phyloP scores from a whole-genome alignment of 23 tunicate species.

The Halocynthia roretzi region DNA sequence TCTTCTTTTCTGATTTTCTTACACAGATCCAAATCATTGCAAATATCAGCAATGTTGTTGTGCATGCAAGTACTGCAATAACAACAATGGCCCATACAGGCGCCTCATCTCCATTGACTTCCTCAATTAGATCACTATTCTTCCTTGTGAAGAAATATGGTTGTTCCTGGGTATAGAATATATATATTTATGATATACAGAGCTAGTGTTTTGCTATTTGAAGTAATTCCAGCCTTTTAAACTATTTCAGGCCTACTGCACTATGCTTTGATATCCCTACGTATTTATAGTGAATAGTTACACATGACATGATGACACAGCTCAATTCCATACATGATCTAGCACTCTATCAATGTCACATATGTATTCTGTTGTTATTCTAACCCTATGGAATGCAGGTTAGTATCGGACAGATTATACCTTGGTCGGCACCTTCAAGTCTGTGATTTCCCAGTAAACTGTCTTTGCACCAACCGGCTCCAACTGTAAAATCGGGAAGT shows the following conservation, averaged over 20 bases:
- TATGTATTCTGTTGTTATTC: neutral
- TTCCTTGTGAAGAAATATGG: slow-evolving; percentile 43
- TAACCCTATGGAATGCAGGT: neutral
- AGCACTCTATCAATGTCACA: too few relatives aligned
- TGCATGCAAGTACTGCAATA: neutral
- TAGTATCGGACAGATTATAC: slow-evolving; percentile 10
- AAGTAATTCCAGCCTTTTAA: neutral
- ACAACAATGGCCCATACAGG: slow-evolving; percentile 9
- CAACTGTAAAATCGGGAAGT: slow-evolving; percentile 39
- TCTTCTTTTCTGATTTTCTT: too few relatives aligned
- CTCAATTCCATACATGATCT: too few relatives aligned
- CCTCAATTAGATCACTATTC: slow-evolving; percentile 17
- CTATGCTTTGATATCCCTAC: too few relatives aligned
- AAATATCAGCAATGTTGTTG: neutral
- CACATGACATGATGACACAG: too few relatives aligned
- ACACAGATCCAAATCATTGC: too few relatives aligned
- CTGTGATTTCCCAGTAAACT: slow-evolving; percentile 55
- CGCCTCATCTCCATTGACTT: neutral
- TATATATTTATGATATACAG: too few relatives aligned
- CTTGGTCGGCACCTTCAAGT: slow-evolving; percentile 75
- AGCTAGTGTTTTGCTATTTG: too few relatives aligned
- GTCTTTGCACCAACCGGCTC: slow-evolving; percentile 87
- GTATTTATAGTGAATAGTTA: too few relatives aligned
- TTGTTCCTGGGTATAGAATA: slow-evolving; percentile 19
- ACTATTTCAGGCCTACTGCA: neutral